Evolutionary conservation across 1,140 invertebrate genomes (phyloP).

Genomic region (Triops cancriformis): DNA sequence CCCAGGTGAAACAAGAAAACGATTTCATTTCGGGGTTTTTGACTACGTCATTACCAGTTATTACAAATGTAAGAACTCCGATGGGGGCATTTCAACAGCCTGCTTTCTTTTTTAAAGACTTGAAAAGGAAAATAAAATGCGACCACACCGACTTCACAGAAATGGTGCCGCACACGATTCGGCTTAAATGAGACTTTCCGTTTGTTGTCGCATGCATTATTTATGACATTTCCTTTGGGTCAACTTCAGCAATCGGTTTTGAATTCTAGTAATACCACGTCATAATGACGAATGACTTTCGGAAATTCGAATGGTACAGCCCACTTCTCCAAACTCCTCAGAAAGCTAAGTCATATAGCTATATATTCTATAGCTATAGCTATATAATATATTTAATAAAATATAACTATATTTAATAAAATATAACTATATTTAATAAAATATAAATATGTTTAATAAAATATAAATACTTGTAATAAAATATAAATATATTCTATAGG

Average conservation of each 20-base stretch:
- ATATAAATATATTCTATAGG: no score
- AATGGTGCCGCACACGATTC: neutral
- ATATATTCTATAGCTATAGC: no score
- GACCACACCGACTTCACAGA: neutral
- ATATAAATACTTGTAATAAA: no score
- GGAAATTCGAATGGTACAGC: neutral
- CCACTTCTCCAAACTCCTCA: neutral
- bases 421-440: no score
- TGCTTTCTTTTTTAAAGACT: neutral
- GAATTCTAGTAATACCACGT: neutral
- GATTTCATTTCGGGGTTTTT: neutral
- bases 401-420: no score
- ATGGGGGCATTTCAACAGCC: neutral
- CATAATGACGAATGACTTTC: neutral
- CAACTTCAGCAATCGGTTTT: neutral
- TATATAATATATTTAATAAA: no score
- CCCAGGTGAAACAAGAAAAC: neutral
- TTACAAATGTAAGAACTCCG: neutral
- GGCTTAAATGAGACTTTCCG: neutral
- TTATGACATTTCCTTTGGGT: neutral
- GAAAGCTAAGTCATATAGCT: no score
- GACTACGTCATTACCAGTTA: constrained; percentile 6
- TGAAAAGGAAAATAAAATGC: neutral
- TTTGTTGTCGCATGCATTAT: neutral
- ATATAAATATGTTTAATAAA: no score